Conservation (phyloP, 1,140 invertebrate genomes). For the Heliconius congener region DNA sequence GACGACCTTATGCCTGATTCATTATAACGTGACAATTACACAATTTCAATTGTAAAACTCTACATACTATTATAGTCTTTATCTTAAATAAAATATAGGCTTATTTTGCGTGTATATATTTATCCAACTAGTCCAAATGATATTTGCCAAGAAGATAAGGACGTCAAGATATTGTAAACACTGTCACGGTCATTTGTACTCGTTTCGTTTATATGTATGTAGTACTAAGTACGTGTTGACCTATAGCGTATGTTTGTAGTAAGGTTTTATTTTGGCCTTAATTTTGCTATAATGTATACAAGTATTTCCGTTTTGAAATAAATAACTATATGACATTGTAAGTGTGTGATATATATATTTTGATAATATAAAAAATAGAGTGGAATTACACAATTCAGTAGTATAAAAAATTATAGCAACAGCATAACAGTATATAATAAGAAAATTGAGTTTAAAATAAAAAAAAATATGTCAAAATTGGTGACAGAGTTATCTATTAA, state of each 20-base stretch:
- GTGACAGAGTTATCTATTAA: too few relatives aligned
- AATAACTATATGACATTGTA: background rate
- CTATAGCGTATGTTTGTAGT: constrained; percentile 13
- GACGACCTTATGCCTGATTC: constrained; percentile 46
- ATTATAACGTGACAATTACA: constrained; percentile 26
- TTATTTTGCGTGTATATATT: background rate
- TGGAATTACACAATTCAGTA: too few relatives aligned
- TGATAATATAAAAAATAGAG: too few relatives aligned
- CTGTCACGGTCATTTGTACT: constrained; percentile 44
- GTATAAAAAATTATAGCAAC: too few relatives aligned
- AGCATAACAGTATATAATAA: too few relatives aligned
- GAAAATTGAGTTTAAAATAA: too few relatives aligned
- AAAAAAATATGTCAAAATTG: too few relatives aligned
- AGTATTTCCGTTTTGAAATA: background rate
- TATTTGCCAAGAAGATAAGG: constrained; percentile 38
- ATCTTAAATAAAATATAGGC: background rate
- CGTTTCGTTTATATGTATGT: constrained; percentile 19
- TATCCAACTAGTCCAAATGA: constrained; percentile 12
- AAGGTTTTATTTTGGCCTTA: constrained; percentile 5
- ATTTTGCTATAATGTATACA: background rate
- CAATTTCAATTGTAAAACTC: constrained; percentile 16
- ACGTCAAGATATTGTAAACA: constrained; percentile 40
- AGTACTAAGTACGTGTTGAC: constrained; percentile 16
- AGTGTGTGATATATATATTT: too few relatives aligned
- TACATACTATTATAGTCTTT: constrained; percentile 16